These are phyloP conservation scores for Martes martes DNA, from an alignment of 2,113 vertebrate species.

Conservation along the genomic window DNA sequence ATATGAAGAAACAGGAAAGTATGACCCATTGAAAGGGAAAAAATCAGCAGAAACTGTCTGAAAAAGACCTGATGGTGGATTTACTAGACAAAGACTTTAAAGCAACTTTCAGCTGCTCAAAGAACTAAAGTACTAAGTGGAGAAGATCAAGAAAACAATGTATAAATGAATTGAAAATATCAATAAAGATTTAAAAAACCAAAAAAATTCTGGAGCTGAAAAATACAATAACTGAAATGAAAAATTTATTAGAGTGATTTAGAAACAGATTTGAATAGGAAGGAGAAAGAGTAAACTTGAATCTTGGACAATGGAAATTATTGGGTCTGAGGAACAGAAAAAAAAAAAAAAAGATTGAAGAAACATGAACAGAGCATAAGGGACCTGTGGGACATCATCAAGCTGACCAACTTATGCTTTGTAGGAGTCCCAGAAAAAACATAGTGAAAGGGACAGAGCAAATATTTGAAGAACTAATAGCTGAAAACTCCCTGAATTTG, in stretches of 20 bases:
- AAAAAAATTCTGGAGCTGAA: neutral
- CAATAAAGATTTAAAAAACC: neutral
- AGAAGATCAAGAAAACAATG: neutral
- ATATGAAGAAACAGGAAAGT: neutral
- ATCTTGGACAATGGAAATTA: neutral
- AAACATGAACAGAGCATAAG: neutral
- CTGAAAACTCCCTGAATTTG: neutral
- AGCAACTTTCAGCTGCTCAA: neutral
- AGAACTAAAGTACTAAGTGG: neutral
- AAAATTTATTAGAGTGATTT: neutral
- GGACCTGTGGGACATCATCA: neutral
- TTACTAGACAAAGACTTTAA: neutral
- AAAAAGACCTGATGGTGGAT: neutral
- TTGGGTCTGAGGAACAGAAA: neutral
- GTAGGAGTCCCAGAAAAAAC: neutral
- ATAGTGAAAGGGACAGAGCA: neutral
- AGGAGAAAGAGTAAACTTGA: neutral
- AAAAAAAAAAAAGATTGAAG: neutral
- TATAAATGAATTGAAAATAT: neutral
- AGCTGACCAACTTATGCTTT: neutral
- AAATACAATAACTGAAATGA: neutral
- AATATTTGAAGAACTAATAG: neutral
- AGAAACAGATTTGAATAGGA: neutral
- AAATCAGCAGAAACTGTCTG: neutral
- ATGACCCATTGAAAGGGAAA: neutral